Conservation (phyloP, 2,888 invertebrate genomes). For the Lymantria monacha region DNA sequence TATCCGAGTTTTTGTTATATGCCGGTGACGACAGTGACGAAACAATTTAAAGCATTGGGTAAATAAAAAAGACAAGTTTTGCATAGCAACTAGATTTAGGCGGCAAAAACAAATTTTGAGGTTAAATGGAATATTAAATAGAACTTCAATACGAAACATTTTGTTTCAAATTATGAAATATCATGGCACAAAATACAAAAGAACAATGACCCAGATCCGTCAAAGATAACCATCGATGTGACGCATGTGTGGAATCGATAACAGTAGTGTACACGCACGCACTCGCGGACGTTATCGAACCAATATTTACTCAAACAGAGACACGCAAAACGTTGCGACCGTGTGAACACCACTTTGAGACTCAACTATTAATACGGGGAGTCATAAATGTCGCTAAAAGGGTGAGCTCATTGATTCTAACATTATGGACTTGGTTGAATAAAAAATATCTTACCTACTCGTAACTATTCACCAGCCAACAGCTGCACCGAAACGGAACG, state of each 20-base stretch:
- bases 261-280: slow-evolving; percentile 72
- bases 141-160: slow-evolving; percentile 20
- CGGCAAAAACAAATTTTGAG: not conserved
- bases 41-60: slow-evolving; percentile 28
- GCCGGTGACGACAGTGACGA: slow-evolving; percentile 25
- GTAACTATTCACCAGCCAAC: slow-evolving; percentile 67
- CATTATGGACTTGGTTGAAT: slow-evolving; percentile 56
- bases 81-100: slow-evolving; percentile 16
- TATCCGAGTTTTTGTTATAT: slow-evolving; percentile 42
- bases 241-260: slow-evolving; percentile 80
- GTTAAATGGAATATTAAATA: not conserved
- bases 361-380: slow-evolving; percentile 55
- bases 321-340: slow-evolving; percentile 61
- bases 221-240: slow-evolving; percentile 77
- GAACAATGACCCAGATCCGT: slow-evolving; percentile 80
- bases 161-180: slow-evolving; percentile 47
- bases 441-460: slow-evolving; percentile 64
- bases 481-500: slow-evolving; percentile 72
- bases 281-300: slow-evolving; percentile 68
- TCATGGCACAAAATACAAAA: slow-evolving; percentile 62
- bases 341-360: slow-evolving; percentile 53
- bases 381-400: slow-evolving; percentile 51
- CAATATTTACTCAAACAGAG: slow-evolving; percentile 74
- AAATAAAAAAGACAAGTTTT: slow-evolving; percentile 18
- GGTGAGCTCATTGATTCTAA: slow-evolving; percentile 51